phyloP scores from a whole-genome alignment of 2,888 invertebrate species.

The Synanthedon andrenaeformis region DNA sequence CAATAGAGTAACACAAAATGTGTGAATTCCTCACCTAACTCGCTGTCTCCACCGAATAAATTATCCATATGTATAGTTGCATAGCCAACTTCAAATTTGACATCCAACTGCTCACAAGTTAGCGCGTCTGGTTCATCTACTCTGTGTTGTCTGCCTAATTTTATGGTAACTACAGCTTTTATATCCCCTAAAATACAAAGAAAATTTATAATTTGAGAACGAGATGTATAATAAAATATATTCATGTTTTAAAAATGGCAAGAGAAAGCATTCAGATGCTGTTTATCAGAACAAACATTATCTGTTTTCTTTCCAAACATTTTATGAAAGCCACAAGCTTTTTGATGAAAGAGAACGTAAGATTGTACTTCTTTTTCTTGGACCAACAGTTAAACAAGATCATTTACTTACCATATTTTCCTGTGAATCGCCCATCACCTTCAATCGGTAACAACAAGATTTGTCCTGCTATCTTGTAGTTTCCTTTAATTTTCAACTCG shows the following conservation, averaged over 20 bases:
- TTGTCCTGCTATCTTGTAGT: slow-evolving; percentile 76
- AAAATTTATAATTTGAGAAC: not conserved
- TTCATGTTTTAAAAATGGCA: too few relatives aligned
- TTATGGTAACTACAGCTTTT: slow-evolving; percentile 71
- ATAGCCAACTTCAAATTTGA: slow-evolving; percentile 75
- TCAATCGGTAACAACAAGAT: slow-evolving; percentile 80
- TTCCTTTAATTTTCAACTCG: slow-evolving; percentile 72
- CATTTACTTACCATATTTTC: slow-evolving; percentile 76
- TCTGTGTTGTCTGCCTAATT: slow-evolving; percentile 65
- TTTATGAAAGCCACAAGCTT: too few relatives aligned
- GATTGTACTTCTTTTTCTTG: too few relatives aligned
- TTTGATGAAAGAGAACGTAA: too few relatives aligned
- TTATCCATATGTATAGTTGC: slow-evolving; percentile 76
- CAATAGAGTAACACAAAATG: not conserved
- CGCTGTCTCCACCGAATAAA: slow-evolving; percentile 78
- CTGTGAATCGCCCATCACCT: slow-evolving; percentile 75
- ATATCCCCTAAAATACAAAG: slow-evolving; percentile 70
- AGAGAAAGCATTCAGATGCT: too few relatives aligned
- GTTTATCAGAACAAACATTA: too few relatives aligned
- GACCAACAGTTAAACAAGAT: too few relatives aligned
- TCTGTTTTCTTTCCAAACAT: too few relatives aligned
- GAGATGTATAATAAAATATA: not conserved
- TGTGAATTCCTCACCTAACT: slow-evolving; percentile 58
- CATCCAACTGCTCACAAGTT: slow-evolving; percentile 73
- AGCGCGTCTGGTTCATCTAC: slow-evolving; percentile 65